Percentiles rank a stretch among this genome's conserved stretches.
These are phyloP conservation scores for Ochropacha duplaris DNA, from an alignment of 2,888 invertebrate genomes.

Conservation along the genomic window DNA sequence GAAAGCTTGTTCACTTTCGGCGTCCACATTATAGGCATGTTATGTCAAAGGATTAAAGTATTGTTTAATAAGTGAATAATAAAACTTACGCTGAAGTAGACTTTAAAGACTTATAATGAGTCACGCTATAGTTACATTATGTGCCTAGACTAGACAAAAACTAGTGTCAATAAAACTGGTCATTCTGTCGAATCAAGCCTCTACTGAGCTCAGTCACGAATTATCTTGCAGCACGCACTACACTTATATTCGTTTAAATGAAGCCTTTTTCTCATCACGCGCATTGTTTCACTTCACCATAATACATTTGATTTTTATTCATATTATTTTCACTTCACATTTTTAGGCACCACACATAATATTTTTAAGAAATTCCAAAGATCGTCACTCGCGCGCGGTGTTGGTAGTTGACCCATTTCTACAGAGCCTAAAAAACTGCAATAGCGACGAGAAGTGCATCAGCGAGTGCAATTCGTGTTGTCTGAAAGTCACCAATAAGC, in stretches of 20 bases:
- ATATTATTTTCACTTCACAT: background rate
- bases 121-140: background rate
- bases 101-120: background rate
- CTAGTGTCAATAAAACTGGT: background rate
- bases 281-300: background rate
- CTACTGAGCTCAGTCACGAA: background rate
- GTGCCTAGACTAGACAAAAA: background rate
- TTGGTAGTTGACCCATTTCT: conserved; percentile 40
- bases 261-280: background rate
- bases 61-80: background rate
- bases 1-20: too few relatives aligned
- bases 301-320: background rate
- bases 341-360: background rate
- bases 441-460: conserved; percentile 77
- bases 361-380: background rate
- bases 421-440: conserved; percentile 48
- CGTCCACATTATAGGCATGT: too few relatives aligned
- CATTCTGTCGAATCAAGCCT: background rate
- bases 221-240: background rate
- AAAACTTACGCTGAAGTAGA: background rate
- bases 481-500: conserved; percentile 83
- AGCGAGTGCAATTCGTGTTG: conserved; percentile 81
- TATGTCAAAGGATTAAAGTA: too few relatives aligned
- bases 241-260: background rate
- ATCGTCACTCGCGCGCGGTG: background rate